Conservation (phyloP, 2,113 vertebrate species). For the Balaenoptera acutorostrata region DNA sequence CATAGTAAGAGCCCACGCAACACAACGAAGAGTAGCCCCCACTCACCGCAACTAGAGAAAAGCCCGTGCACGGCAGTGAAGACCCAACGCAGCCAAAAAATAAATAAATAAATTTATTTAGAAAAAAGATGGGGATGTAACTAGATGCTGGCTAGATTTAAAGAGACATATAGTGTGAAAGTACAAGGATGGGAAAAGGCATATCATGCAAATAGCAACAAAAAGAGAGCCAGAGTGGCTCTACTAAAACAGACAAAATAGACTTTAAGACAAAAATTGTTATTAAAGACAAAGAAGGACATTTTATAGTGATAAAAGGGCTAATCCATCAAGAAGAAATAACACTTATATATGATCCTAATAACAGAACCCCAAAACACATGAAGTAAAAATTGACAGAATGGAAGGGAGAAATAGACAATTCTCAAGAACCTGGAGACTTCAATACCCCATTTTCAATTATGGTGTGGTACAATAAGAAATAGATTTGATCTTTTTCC, state of each 20-base stretch:
- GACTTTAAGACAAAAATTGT: neutral
- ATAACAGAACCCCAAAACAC: neutral
- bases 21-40: too few species aligned
- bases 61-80: too few species aligned
- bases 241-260: neutral
- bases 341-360: neutral
- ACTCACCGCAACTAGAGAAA: too few species aligned
- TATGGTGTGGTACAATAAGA: neutral
- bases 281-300: neutral
- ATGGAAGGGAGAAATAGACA: neutral
- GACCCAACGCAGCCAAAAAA: too few species aligned
- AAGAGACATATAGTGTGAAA: neutral
- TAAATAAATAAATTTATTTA: too few species aligned
- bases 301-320: neutral
- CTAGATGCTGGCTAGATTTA: neutral
- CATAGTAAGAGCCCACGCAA: too few species aligned
- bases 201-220: neutral
- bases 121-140: neutral
- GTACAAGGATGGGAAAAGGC: neutral
- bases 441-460: neutral
- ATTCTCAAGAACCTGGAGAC: neutral
- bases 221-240: neutral
- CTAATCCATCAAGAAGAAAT: neutral
- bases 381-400: neutral
- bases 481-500: neutral